Conservation (phyloP, 2,888 invertebrate genomes). For the Acrocyrtus sp. region DNA sequence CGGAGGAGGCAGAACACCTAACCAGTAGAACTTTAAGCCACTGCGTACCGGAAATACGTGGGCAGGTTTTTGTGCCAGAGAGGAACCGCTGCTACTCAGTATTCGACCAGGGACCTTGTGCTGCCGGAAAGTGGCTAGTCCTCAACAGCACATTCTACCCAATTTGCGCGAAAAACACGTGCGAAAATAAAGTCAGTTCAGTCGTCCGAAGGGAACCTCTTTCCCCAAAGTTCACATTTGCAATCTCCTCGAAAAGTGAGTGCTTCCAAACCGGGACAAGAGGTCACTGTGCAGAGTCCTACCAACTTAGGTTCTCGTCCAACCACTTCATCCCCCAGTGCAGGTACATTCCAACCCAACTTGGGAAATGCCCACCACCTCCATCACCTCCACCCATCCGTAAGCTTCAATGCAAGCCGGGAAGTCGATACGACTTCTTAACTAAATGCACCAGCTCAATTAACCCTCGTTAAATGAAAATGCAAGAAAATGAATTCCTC, state of each 20-base stretch:
- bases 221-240: constrained; percentile 34
- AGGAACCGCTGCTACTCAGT: constrained; percentile 51
- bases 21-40: constrained; percentile 34
- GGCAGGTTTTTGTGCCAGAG: constrained; percentile 53
- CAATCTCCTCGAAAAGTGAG: constrained; percentile 19
- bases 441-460: constrained; percentile 46
- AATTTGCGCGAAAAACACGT: constrained; percentile 49
- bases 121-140: constrained; percentile 52
- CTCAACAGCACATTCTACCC: constrained; percentile 50
- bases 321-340: constrained; percentile 54
- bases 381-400: constrained; percentile 3
- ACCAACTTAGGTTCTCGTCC: constrained; percentile 38
- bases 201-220: constrained; percentile 14
- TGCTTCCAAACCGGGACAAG: constrained; percentile 46
- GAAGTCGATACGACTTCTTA: constrained; percentile 48
- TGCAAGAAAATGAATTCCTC: too few species aligned
- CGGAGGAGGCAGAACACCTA: constrained; percentile 30
- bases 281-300: constrained; percentile 49
- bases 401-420: constrained; percentile 50
- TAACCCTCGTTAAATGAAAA: constrained; percentile 32
- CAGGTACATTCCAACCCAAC: constrained; percentile 23
- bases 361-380: constrained; percentile 19
- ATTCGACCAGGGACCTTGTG: constrained; percentile 57
- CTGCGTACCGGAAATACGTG: constrained; percentile 44
- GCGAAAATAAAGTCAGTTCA: too few species aligned